Evolutionary conservation across 2,113 vertebrate genomes (phyloP).

Genomic region (Protomyctophum bolini): DNA sequence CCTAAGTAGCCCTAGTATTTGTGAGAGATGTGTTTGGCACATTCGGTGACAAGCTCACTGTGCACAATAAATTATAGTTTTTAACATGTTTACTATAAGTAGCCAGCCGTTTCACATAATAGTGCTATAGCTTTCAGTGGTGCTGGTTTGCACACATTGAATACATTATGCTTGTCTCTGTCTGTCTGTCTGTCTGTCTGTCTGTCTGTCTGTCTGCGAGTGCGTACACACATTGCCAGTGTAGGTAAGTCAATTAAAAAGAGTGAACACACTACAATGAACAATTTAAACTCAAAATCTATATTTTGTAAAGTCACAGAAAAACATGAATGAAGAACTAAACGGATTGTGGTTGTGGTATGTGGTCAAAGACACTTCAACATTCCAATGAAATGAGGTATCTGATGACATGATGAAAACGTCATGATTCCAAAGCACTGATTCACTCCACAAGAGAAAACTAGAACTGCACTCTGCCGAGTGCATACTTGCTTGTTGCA

Average conservation of each 20-base stretch:
- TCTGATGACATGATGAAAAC: constrained; percentile 57
- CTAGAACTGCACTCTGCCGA: no score
- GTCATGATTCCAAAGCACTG: constrained; percentile 65
- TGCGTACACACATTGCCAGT: no score
- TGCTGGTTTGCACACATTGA: neutral
- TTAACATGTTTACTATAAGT: neutral
- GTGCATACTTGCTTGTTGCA: no score
- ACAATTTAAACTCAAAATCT: no score
- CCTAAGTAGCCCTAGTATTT: neutral
- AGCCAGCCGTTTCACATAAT: neutral
- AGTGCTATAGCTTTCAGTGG: neutral
- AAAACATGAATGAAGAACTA: no score
- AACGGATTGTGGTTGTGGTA: no score
- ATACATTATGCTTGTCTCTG: neutral
- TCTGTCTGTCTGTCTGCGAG: neutral
- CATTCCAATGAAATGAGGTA: constrained; percentile 57
- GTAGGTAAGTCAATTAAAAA: neutral
- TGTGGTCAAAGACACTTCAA: constrained; percentile 59
- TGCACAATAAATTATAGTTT: neutral
- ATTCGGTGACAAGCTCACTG: neutral
- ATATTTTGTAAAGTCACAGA: no score
- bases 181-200: constrained; percentile 6
- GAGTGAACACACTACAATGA: constrained; percentile 23
- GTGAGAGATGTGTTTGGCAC: constrained; percentile 11
- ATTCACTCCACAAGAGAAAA: constrained; percentile 34